Evolutionary conservation across 2,113 vertebrate species (phyloP).

Genomic region (Bubalus kerabau): DNA sequence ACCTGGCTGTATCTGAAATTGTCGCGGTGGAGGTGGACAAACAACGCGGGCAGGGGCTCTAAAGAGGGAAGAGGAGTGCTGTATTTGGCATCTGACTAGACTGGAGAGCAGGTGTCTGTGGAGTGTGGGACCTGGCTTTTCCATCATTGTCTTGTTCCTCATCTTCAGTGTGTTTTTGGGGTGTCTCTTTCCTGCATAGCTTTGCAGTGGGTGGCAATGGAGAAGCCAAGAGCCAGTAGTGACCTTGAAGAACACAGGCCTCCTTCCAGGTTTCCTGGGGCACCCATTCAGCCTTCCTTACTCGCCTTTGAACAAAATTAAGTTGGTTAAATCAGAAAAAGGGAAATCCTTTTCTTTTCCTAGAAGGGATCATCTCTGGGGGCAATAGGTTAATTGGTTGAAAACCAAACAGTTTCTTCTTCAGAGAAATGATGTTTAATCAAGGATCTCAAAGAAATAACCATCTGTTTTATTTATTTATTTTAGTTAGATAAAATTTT

Average conservation of each 20-base stretch:
- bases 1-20: not conserved
- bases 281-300: not conserved
- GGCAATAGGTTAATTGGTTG: constrained; percentile 51
- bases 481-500: not conserved
- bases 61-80: not conserved
- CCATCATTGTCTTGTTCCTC: not conserved
- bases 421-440: constrained; percentile 73
- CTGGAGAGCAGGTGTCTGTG: not conserved
- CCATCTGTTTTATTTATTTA: constrained; percentile 55
- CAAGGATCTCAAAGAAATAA: constrained; percentile 71
- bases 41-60: not conserved
- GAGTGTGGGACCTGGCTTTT: not conserved
- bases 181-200: not conserved
- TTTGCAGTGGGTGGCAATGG: not conserved
- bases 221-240: not conserved
- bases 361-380: not conserved
- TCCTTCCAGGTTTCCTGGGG: not conserved
- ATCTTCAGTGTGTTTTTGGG: not conserved
- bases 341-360: not conserved
- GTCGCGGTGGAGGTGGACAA: not conserved
- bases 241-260: not conserved
- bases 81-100: not conserved
- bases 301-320: not conserved
- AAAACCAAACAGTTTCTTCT: constrained; percentile 63
- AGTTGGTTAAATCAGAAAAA: not conserved